phyloP scores from a whole-genome alignment of 2,113 vertebrate genomes.

The Hypanus sabinus region DNA sequence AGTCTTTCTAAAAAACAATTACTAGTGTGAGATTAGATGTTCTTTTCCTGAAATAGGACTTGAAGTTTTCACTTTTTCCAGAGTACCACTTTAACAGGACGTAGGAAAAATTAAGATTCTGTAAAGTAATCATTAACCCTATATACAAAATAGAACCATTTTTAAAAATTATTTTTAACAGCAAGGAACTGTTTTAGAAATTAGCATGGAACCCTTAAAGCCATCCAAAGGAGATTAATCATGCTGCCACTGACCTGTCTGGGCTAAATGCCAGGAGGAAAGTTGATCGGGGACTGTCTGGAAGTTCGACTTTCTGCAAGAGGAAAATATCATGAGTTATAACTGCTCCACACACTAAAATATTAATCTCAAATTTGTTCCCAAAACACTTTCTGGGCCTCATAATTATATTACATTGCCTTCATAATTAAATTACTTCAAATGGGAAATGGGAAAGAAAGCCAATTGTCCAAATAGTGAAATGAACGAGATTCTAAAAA shows the following conservation, averaged over 20 bases:
- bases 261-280: constrained; percentile 98
- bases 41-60: background rate
- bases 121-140: background rate
- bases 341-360: background rate
- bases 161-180: background rate
- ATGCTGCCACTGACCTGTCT: constrained; percentile 72
- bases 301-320: constrained; percentile 94
- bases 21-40: background rate
- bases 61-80: background rate
- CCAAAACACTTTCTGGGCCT: background rate
- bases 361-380: background rate
- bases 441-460: no score
- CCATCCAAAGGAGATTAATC: background rate
- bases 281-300: constrained; percentile 96
- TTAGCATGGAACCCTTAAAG: background rate
- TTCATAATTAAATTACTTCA: background rate
- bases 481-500: background rate
- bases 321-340: constrained; percentile 45
- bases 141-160: background rate
- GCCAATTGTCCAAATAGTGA: background rate
- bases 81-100: background rate
- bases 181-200: background rate
- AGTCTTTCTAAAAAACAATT: background rate
- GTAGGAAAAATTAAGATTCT: background rate
- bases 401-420: background rate